Evolutionary conservation across 1,140 invertebrate genomes (phyloP).

Genomic region (Bicyclus anynana): DNA sequence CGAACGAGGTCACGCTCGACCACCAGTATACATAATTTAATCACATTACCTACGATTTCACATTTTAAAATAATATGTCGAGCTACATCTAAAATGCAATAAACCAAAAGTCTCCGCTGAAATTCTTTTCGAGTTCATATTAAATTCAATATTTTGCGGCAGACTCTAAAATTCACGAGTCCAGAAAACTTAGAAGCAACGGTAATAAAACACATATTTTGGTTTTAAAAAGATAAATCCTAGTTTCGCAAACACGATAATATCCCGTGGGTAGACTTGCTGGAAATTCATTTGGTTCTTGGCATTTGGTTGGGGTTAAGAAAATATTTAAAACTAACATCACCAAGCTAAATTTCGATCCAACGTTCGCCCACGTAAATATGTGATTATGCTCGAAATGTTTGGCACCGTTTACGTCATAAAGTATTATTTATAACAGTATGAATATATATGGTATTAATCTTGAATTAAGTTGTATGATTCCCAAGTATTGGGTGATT

Average conservation of each 20-base stretch:
- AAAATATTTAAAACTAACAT: neutral
- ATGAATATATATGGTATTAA: no score
- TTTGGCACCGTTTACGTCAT: no score
- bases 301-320: conserved; percentile 24
- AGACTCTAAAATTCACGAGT: neutral
- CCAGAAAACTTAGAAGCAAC: neutral
- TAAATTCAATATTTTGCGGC: neutral
- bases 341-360: no score
- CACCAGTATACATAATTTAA: no score
- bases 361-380: no score
- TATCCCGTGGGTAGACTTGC: conserved; percentile 34
- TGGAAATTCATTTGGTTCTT: conserved; percentile 47
- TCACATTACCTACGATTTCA: no score
- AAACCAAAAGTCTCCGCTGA: neutral
- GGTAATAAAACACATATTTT: conserved; percentile 44
- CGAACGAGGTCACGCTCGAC: no score
- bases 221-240: conserved; percentile 45
- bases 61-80: no score
- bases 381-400: no score
- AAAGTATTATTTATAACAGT: no score
- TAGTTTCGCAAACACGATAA: conserved; percentile 36
- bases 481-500: no score
- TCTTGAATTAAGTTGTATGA: no score
- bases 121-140: neutral
- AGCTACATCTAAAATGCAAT: neutral